Evolutionary conservation across 2,797 vertebrate genomes (phyloP), one percentile per base, ranked within the genome.

Genomic region (Cichlasoma orientale): DNA sequence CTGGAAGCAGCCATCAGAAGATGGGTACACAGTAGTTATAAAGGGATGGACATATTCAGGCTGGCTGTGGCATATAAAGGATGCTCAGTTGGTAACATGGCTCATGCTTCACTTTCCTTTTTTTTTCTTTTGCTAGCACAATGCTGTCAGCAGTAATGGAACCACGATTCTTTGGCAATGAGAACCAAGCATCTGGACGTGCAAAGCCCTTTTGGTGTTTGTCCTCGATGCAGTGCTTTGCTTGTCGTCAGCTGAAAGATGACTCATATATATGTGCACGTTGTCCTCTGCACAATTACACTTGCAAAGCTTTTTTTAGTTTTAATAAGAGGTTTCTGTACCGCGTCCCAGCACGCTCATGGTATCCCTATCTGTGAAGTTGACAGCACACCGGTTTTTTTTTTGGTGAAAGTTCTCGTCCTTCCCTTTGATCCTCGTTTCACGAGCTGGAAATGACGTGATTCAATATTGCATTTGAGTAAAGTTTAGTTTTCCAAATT

Each of bases 261-360:
- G 83, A 86, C 79, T 91, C 85, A 78, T 85, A 74, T 85, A 81
- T 84, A 76, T 11, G 79, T 78, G 74, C 56, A 2, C 75, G 81
- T 82, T 89, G 78, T 78, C 86, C 79, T 68, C 72, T 55, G 82
- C 74, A 75, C 61, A 59, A 75, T 79, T 69, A 78, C 77, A 25
- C 80, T 88, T 86, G 81, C 74, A 86, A 88, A 89, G 74, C 71
- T 82, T 87, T 90, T 36, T 90, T 88, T 86, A 89, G 84, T 75
- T 87, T 88, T 90, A 83, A 86, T 82, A 80, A 71, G 74, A 21
- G 82, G 72, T 74, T 88, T 50, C 25, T 21, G 44, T 70, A 70
- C 72, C 23, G 1, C 41, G 14, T 70, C 44, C 50, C 27, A 21
- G 75, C 10, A 33, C 59, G 50, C 69, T 79, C 77, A 57, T 3